A percentile compares a stretch with the other conserved stretches of the same genome.
Conservation (phyloP, 2,113 vertebrate species). For the Ameiurus melas region DNA sequence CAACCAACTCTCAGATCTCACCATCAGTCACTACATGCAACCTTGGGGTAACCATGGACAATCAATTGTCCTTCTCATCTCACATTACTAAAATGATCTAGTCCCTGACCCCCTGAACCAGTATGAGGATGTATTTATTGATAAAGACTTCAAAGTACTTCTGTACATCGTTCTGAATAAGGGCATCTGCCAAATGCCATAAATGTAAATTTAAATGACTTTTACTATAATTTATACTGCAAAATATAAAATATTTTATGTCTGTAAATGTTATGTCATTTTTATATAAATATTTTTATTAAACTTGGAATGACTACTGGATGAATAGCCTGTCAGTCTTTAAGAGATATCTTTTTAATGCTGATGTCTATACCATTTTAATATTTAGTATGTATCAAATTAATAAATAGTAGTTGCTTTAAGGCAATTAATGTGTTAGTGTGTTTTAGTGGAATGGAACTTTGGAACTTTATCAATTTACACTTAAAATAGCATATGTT, state of each 20-base stretch:
- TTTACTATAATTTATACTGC: background rate
- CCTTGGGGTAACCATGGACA: background rate
- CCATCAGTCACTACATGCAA: background rate
- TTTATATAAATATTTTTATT: background rate
- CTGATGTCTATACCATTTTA: background rate
- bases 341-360: background rate
- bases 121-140: background rate
- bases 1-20: background rate
- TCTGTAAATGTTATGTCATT: background rate
- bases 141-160: background rate
- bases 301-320: background rate
- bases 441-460: background rate
- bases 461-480: background rate
- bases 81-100: background rate
- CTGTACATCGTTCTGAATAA: background rate
- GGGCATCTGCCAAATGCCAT: background rate
- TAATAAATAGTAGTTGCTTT: background rate
- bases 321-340: background rate
- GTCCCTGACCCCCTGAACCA: background rate
- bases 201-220: background rate
- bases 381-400: background rate
- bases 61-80: background rate
- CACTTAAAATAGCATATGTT: background rate
- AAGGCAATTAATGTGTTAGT: background rate
- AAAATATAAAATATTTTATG: background rate